phyloP scores from a whole-genome alignment of 2,797 vertebrate genomes.

The Gambelia wislizenii region DNA sequence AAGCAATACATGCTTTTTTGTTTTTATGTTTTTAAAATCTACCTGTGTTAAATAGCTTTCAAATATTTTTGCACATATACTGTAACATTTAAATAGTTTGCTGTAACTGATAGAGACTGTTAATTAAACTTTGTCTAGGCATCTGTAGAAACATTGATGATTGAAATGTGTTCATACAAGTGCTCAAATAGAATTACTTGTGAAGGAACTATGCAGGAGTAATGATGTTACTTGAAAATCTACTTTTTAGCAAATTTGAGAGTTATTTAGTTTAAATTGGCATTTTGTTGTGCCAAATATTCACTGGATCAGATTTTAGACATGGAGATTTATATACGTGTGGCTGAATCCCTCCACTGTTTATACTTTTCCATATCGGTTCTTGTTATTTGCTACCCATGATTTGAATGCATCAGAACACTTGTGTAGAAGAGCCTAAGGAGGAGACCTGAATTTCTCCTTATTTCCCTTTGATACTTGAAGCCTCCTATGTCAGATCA shows the following conservation, averaged over 20 bases:
- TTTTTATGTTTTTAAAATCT: background rate
- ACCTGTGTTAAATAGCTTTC: background rate
- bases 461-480: background rate
- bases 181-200: background rate
- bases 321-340: background rate
- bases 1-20: background rate
- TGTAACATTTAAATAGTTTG: background rate
- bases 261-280: background rate
- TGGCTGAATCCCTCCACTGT: background rate
- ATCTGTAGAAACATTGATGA: background rate
- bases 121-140: background rate
- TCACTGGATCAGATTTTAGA: background rate
- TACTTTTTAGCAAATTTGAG: background rate
- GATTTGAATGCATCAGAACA: background rate
- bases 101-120: background rate
- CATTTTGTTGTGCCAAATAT: conserved; percentile 6
- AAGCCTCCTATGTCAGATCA: background rate
- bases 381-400: background rate
- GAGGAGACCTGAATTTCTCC: background rate
- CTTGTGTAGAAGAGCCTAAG: background rate
- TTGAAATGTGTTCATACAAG: background rate
- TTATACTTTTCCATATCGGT: background rate
- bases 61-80: background rate
- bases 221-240: background rate
- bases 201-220: background rate